Conservation (phyloP, 2,113 vertebrate species). For the Callaeas wilsoni region DNA sequence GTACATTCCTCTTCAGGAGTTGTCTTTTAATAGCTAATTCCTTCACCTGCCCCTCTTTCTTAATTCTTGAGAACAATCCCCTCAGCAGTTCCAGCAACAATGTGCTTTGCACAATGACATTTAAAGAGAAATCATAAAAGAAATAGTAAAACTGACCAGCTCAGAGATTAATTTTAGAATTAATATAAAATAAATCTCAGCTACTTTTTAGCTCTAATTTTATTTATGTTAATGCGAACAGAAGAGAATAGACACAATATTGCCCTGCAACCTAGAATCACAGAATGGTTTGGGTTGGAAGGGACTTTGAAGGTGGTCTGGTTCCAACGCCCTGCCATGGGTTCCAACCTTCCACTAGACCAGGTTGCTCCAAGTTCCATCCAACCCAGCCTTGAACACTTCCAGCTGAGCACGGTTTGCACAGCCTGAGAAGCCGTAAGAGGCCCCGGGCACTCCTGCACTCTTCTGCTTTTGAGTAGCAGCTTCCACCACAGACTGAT, state of each 20-base stretch:
- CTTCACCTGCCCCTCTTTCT: background rate
- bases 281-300: background rate
- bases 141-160: background rate
- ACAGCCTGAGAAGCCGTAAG: background rate
- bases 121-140: background rate
- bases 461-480: background rate
- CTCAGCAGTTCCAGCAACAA: background rate
- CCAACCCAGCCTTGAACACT: background rate
- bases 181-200: background rate
- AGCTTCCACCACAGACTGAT: background rate
- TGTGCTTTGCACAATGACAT: background rate
- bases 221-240: background rate
- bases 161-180: background rate
- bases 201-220: background rate
- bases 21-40: background rate
- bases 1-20: constrained; percentile 6
- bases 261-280: background rate
- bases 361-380: background rate
- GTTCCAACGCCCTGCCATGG: background rate
- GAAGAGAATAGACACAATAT: background rate
- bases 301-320: background rate
- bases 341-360: background rate
- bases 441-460: background rate
- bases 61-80: background rate
- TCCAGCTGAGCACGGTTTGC: background rate